phyloP scores from a whole-genome alignment of 2,888 invertebrate species.

The Drosophila fulvimacula region DNA sequence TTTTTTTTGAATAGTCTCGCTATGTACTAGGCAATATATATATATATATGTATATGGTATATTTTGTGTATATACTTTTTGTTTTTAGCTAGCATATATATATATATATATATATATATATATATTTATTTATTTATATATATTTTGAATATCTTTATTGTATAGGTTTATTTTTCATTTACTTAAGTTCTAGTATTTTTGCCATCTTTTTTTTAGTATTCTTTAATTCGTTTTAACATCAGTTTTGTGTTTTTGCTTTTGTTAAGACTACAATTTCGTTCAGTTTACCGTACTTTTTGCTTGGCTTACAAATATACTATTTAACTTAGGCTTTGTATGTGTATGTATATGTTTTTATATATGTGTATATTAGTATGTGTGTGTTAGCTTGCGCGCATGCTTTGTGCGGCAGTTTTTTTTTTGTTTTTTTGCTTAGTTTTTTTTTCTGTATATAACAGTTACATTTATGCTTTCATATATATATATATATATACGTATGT shows the following conservation, averaged over 20 bases:
- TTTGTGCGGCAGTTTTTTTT: constrained; percentile 61
- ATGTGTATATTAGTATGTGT: constrained; percentile 52
- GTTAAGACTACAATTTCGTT: constrained; percentile 68
- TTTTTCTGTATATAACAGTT: constrained; percentile 56
- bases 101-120: constrained; percentile 34
- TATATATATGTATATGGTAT: constrained; percentile 53
- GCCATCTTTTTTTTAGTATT: constrained; percentile 15
- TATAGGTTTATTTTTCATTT: constrained; percentile 51
- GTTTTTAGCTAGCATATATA: constrained; percentile 64
- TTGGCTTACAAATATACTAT: constrained; percentile 63
- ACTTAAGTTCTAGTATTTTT: constrained; percentile 34
- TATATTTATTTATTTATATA: constrained; percentile 51
- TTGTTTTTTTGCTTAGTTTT: constrained; percentile 30
- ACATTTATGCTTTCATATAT: constrained; percentile 51
- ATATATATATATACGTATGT: constrained; percentile 34
- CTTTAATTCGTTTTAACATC: constrained; percentile 37
- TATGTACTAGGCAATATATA: constrained; percentile 13
- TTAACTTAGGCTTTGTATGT: constrained; percentile 41
- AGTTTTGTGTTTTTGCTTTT: constrained; percentile 34
- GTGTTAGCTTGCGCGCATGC: constrained; percentile 57
- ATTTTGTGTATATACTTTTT: constrained; percentile 48
- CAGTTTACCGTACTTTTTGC: constrained; percentile 62
- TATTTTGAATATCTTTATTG: constrained; percentile 76
- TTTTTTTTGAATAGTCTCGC: neutral
- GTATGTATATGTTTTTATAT: constrained; percentile 19